phyloP scores from a whole-genome alignment of 2,888 invertebrate species.

The Callyntrura guangdongensis region DNA sequence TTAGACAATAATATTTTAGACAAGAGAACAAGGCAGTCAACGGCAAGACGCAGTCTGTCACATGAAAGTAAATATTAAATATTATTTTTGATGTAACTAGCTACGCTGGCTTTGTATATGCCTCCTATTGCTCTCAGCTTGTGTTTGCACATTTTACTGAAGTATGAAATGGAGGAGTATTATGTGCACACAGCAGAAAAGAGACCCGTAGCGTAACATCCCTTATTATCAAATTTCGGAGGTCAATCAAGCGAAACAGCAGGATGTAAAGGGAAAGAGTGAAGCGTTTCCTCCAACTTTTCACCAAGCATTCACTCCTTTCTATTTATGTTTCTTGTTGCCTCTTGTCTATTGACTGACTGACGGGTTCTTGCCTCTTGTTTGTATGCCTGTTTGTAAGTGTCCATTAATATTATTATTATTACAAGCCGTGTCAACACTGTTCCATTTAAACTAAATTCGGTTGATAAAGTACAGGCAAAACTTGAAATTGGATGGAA shows the following conservation, averaged over 20 bases:
- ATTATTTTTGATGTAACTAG: not conserved
- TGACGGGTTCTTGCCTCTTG: conserved; percentile 16
- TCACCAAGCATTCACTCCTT: not conserved
- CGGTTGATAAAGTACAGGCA: conserved; percentile 35
- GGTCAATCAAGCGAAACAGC: conserved; percentile 58
- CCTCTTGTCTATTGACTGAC: conserved; percentile 3
- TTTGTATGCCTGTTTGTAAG: not conserved
- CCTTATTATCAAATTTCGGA: conserved; percentile 44
- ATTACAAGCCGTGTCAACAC: conserved; percentile 13
- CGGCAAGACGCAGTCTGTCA: not conserved
- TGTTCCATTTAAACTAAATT: conserved; percentile 19
- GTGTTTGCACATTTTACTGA: conserved; percentile 7
- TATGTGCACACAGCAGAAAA: not conserved
- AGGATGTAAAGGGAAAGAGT: not conserved
- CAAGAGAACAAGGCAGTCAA: conserved; percentile 3
- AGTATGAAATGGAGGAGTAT: too few relatives aligned
- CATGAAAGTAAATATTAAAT: not conserved
- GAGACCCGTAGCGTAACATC: not conserved
- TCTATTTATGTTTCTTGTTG: not conserved
- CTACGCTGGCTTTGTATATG: not conserved
- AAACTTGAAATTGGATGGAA: not conserved
- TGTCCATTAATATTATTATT: not conserved
- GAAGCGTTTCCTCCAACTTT: conserved; percentile 21
- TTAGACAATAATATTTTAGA: conserved; percentile 48
- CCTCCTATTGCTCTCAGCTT: not conserved